Evolutionary conservation across 2,797 vertebrate species (phyloP).

Genomic region (Onychomys arenicola): DNA sequence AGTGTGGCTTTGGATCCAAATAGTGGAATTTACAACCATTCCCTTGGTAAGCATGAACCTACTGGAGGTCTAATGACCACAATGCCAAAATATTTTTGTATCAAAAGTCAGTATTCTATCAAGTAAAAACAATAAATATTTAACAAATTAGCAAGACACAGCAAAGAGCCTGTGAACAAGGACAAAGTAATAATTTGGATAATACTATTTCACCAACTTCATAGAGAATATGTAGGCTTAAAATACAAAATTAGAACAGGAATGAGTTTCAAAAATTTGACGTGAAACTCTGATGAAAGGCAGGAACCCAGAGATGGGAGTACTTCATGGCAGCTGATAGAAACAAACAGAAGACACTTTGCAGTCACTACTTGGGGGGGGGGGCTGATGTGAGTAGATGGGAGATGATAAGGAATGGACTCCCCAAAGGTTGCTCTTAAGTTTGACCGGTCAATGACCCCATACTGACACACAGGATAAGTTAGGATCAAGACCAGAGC

Average conservation of each 20-base stretch:
- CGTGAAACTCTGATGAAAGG: background rate
- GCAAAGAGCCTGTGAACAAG: background rate
- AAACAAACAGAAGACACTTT: background rate
- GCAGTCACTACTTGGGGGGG: background rate
- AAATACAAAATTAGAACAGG: background rate
- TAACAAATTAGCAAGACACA: background rate
- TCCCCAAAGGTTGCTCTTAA: background rate
- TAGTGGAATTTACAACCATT: background rate
- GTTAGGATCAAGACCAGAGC: background rate
- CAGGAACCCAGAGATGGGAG: conserved; percentile 6
- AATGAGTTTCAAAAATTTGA: background rate
- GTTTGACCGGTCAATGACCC: background rate
- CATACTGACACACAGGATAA: background rate
- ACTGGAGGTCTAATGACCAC: background rate
- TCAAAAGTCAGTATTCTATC: conserved; percentile 20
- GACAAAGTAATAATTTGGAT: background rate
- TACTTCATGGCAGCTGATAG: background rate
- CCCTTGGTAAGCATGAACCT: conserved; percentile 20
- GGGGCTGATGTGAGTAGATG: background rate
- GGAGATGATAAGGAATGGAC: background rate
- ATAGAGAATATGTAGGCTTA: background rate
- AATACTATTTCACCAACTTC: background rate
- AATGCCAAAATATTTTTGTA: background rate
- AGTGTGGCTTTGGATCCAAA: conserved; percentile 15
- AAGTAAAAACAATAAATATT: background rate